Evolutionary conservation across 2,113 vertebrate genomes (phyloP).

Genomic region (Sitta europaea): DNA sequence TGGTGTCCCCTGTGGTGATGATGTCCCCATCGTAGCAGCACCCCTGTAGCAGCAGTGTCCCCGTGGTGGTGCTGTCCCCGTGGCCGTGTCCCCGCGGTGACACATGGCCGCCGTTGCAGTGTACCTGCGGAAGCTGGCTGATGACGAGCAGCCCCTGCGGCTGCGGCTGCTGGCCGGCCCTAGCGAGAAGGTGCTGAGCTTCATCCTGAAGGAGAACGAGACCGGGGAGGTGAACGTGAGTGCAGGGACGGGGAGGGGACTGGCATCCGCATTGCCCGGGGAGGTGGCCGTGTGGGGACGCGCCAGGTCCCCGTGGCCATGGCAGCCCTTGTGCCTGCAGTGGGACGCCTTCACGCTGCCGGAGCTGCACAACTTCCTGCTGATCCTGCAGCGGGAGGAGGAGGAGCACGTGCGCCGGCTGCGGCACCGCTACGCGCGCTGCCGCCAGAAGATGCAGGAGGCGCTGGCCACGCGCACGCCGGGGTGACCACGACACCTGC

Average conservation of each 20-base stretch:
- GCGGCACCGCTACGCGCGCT: conserved; percentile 81
- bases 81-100: neutral
- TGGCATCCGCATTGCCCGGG: rapidly evolving
- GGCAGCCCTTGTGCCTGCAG: conserved; percentile 52
- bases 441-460: conserved; percentile 85
- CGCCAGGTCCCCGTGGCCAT: rapidly evolving
- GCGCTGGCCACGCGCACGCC: conserved; percentile 78
- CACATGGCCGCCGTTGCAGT: conserved; percentile 54
- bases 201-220: conserved; percentile 93
- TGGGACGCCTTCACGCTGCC: conserved; percentile 94
- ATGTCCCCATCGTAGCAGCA: neutral
- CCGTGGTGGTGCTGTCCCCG: neutral
- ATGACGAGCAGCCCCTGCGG: conserved; percentile 84
- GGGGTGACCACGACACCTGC: conserved; percentile 58
- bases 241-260: conserved; percentile 40
- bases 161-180: conserved; percentile 89
- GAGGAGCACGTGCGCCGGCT: conserved; percentile 89
- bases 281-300: rapidly evolving
- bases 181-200: conserved; percentile 84
- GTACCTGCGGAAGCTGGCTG: conserved; percentile 82
- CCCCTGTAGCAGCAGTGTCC: neutral
- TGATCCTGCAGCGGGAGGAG: conserved; percentile 90
- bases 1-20: neutral
- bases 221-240: conserved; percentile 94
- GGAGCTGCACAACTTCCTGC: conserved; percentile 90